A percentile compares a stretch with the other conserved stretches of the same genome.
phyloP scores from a whole-genome alignment of 1,140 invertebrate species.

The Coptotermes formosanus region DNA sequence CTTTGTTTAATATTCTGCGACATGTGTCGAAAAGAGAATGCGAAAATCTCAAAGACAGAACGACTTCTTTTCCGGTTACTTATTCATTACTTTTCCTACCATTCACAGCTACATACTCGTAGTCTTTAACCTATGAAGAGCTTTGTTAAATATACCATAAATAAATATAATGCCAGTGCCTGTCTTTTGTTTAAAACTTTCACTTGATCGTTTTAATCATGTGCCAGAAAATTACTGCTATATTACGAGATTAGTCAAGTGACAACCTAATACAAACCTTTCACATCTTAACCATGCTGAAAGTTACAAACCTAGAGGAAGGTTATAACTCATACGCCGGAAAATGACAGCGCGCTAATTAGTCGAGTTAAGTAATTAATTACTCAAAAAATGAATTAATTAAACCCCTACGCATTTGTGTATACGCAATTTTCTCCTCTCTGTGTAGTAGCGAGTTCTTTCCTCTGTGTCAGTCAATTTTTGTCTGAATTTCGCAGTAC shows the following conservation, averaged over 20 bases:
- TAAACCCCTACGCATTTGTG: background rate
- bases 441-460: background rate
- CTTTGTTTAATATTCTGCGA: too few species aligned
- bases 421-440: background rate
- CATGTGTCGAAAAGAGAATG: too few species aligned
- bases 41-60: too few species aligned
- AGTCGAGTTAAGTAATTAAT: conserved; percentile 21
- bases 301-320: background rate
- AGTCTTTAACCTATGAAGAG: too few species aligned
- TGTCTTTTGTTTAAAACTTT: too few species aligned
- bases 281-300: background rate
- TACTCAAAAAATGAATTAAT: conserved; percentile 24
- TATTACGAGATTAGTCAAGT: background rate
- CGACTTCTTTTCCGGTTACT: too few species aligned
- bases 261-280: background rate
- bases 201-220: too few species aligned
- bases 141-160: too few species aligned
- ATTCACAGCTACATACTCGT: too few species aligned
- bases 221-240: background rate
- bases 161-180: too few species aligned
- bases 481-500: background rate
- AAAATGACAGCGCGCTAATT: conserved; percentile 19
- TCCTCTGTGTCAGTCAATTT: background rate
- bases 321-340: background rate
- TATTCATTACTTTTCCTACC: too few species aligned